phyloP scores from a whole-genome alignment of 2,888 invertebrate species.

The Cacoxenus indagator region DNA sequence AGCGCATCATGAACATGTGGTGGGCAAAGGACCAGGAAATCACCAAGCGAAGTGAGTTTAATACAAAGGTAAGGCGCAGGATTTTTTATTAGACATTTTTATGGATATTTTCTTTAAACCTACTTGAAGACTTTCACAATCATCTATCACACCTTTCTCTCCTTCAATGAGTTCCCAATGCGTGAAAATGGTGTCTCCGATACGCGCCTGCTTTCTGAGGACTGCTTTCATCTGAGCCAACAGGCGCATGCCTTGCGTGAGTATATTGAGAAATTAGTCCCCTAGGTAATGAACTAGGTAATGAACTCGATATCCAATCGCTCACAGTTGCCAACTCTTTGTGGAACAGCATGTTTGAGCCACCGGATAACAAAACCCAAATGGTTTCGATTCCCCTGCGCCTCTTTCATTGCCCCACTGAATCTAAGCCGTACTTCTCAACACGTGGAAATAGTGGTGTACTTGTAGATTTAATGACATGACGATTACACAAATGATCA shows the following conservation, averaged over 20 bases:
- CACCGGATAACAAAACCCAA: constrained; percentile 70
- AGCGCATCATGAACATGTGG: constrained; percentile 72
- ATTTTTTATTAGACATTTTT: neutral
- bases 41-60: constrained; percentile 64
- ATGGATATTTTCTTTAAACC: neutral
- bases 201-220: constrained; percentile 73
- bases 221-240: constrained; percentile 78
- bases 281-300: no score
- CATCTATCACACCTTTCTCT: constrained; percentile 72
- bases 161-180: constrained; percentile 70
- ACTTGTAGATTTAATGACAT: no score
- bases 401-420: constrained; percentile 57
- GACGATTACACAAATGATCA: no score
- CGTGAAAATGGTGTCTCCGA: constrained; percentile 70
- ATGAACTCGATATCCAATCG: no score
- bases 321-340: constrained; percentile 71
- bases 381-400: constrained; percentile 42
- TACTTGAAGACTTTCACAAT: constrained; percentile 73
- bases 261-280: no score
- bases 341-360: constrained; percentile 75
- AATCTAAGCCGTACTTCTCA: constrained; percentile 51
- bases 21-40: constrained; percentile 72
- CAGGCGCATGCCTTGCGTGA: constrained; percentile 74
- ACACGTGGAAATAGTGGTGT: constrained; percentile 52
- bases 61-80: constrained; percentile 45